Base-by-base conservation (phyloP, 2,113 vertebrate genomes). In the Phyllostomus hastatus region DNA sequence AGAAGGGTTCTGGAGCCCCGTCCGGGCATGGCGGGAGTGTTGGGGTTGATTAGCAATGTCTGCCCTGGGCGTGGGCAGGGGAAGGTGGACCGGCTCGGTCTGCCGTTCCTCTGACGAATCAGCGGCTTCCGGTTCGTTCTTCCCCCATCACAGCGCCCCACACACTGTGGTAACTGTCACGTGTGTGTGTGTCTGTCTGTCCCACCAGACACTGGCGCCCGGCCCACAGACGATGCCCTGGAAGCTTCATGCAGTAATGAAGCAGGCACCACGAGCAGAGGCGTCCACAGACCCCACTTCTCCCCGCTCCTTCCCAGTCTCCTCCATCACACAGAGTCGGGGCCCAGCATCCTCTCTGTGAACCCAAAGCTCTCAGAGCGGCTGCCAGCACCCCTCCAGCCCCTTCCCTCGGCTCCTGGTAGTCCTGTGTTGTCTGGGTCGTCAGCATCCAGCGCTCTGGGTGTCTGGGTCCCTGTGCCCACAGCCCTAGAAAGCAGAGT, bases 31-130 rank as follows among this genome's bases (percentile, higher is more conserved):
- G 73, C 88, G 31, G 73, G 88, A 41, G 41, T 46, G 72, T 82
- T 66, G 59, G 75, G 94, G 70, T 95, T 78, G 85, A 94, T 90
- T 95, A 95, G 72, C 54, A 79, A 81, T 83, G 95, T 93, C 96
- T 91, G 35, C 64, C 90, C 82, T 75, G 89, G 70, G 72, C 19
- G 8, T 83, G 83, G 88, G 78, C 35, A 69, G 82, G 59, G 35
- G 48, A 69, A 69, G 11, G 10, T 41, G 15, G 85, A 83, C 57
- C 1, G 0, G 31, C 41, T 2, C 0, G 33, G 33, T 48, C 61
- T 46, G 2, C 46, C 3, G 0, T 59, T 76, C 79, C 20, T 70
- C 72, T 73, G 17, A 5, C 41, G 12, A 8, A 26, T 94, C 50
- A 17, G 54, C 54, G 38, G 80, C 76, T 38, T 70, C 78, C 72